These are phyloP conservation scores for Planiliza haematocheilus DNA, from an alignment of 2,113 vertebrate species.

Conservation along the genomic window DNA sequence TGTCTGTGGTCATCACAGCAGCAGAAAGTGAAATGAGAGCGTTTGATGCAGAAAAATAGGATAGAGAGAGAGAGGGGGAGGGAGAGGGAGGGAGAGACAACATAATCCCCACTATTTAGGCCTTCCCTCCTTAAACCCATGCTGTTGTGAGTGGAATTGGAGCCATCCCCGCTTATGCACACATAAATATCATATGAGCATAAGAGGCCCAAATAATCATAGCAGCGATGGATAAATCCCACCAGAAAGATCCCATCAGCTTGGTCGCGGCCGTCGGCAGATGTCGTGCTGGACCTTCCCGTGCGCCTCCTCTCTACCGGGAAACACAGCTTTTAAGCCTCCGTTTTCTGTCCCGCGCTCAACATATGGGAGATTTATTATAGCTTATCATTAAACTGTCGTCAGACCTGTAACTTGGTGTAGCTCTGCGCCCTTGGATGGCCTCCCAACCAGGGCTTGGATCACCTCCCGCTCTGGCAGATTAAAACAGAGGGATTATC, in stretches of 20 bases:
- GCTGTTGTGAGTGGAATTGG: conserved; percentile 55
- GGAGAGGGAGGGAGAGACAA: conserved; percentile 30
- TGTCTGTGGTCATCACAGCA: conserved; percentile 64
- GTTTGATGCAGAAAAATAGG: conserved; percentile 59
- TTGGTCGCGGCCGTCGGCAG: conserved; percentile 19
- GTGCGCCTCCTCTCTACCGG: conserved; percentile 1
- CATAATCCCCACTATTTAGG: conserved; percentile 78
- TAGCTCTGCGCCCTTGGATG: conserved; percentile 16
- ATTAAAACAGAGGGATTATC: conserved; percentile 75
- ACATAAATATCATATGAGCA: conserved; percentile 52
- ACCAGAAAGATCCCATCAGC: conserved; percentile 14
- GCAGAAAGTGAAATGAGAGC: conserved; percentile 48
- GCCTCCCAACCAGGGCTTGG: conserved; percentile 14
- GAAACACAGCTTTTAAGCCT: conserved; percentile 1
- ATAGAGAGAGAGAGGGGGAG: conserved; percentile 50
- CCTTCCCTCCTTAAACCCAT: conserved; percentile 56
- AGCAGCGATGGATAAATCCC: conserved; percentile 52
- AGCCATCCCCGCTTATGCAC: conserved; percentile 15
- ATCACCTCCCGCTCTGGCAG: conserved; percentile 38
- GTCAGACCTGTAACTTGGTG: conserved; percentile 15
- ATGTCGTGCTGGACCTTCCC: conserved; percentile 30
- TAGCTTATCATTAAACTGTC: conserved; percentile 30
- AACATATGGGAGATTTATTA: conserved; percentile 18
- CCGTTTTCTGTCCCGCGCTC: neutral
- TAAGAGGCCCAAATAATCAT: conserved; percentile 56